Conservation (phyloP, 2,113 vertebrate genomes). For the Poecilia latipinna region DNA sequence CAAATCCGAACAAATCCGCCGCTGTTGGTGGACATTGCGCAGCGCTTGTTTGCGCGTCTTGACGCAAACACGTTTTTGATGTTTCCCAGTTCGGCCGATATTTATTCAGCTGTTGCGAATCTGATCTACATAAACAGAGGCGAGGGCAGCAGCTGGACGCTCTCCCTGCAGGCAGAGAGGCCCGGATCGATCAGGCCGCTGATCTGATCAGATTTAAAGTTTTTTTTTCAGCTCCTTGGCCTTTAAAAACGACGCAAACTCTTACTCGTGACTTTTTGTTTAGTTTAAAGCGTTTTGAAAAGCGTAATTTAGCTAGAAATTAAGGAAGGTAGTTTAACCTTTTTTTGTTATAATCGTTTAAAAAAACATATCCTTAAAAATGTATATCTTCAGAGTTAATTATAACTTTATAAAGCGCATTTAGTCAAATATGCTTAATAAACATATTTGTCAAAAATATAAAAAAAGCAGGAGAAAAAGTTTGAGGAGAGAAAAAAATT, state of each 20-base stretch:
- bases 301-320: too few species aligned
- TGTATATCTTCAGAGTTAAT: too few species aligned
- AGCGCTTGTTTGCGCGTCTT: slow-evolving; percentile 65
- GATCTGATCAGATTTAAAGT: slow-evolving; percentile 22
- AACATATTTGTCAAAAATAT: too few species aligned
- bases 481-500: too few species aligned
- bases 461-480: neutral
- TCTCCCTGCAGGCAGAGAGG: neutral
- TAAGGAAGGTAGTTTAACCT: too few species aligned
- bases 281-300: neutral
- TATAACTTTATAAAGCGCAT: too few species aligned
- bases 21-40: slow-evolving; percentile 67
- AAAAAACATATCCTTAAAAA: too few species aligned
- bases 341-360: too few species aligned
- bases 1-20: slow-evolving; percentile 77
- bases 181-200: slow-evolving; percentile 19
- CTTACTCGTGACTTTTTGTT: neutral
- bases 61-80: slow-evolving; percentile 72
- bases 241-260: neutral
- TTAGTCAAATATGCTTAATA: too few species aligned
- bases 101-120: slow-evolving; percentile 79
- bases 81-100: slow-evolving; percentile 52
- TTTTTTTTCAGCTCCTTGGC: neutral
- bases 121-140: slow-evolving; percentile 64
- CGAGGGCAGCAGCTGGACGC: slow-evolving; percentile 26